Evolutionary conservation across 2,888 invertebrate genomes (phyloP).

Genomic region (Cheilosia vulpina): DNA sequence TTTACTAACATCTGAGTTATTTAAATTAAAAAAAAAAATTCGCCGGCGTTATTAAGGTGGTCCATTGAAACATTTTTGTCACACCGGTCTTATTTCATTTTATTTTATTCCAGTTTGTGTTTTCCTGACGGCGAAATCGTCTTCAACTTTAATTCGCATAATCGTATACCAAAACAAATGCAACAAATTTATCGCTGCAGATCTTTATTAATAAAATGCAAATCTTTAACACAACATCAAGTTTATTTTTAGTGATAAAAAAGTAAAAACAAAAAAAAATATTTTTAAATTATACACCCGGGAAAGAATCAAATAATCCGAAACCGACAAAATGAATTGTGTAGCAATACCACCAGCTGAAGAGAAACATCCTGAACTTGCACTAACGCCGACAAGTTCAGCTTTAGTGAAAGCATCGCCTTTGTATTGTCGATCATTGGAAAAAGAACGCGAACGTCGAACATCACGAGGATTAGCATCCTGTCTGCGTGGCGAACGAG

Average conservation of each 20-base stretch:
- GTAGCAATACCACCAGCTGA: conserved; percentile 81
- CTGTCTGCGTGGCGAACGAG: conserved; percentile 83
- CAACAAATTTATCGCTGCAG: conserved; percentile 7
- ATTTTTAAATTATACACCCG: conserved; percentile 4
- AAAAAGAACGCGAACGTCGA: conserved; percentile 77
- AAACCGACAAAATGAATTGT: conserved; percentile 81
- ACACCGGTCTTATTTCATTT: conserved; percentile 1
- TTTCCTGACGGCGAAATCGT: conserved; percentile 22
- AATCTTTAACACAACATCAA: conserved; percentile 20
- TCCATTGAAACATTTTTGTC: conserved; percentile 13
- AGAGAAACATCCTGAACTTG: conserved; percentile 78
- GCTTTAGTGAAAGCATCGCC: conserved; percentile 67
- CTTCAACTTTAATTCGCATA: conserved; percentile 22
- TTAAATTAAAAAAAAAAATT: background rate
- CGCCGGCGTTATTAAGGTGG: conserved; percentile 37
- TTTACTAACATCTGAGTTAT: too few species aligned
- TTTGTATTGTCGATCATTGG: conserved; percentile 78
- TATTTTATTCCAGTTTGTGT: conserved; percentile 34
- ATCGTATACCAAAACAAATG: conserved; percentile 1
- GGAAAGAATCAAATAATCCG: conserved; percentile 4
- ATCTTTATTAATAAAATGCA: conserved; percentile 49
- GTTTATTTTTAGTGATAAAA: conserved; percentile 50
- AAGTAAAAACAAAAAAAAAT: conserved; percentile 19
- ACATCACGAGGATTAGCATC: conserved; percentile 83
- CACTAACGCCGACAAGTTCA: conserved; percentile 72